Evolutionary conservation across 2,797 vertebrate species (phyloP), one percentile per base, ranked within the genome.

Genomic region (Argentina silus): DNA sequence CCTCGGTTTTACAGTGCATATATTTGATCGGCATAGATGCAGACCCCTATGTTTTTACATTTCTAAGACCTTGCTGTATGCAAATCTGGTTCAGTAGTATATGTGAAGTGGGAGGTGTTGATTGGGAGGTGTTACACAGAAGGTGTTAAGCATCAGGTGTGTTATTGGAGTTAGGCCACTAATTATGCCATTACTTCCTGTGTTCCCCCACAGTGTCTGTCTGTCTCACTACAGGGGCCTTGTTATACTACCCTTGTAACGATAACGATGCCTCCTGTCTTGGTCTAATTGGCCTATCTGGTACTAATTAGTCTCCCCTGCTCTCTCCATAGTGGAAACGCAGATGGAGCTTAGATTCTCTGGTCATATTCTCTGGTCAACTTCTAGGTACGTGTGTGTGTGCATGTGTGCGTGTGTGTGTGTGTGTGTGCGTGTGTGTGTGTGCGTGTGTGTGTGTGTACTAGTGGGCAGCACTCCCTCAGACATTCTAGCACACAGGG

Each of bases 41-140:
- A 19, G 11, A 11, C n/a, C 21, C 8, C 19, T 77, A 19, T 73
- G 69, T 81, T 75, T 67, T 71, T 45, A 79, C 12, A 4, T 69
- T 59, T 62, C 21, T 17, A 59, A 59, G 17, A 19, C 69, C 73
- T 68, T 75, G 59, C 69, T 76, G 61, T 42, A 66, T 44, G 55
- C 21, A 62, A 62, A 75, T 76, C 44, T 57, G 55, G 12, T 36
- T 36, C 57, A 44, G 43, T 53, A 36, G 27, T 47, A 61, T 3
- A 57, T 71, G 81, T 74, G 64, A 81, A 80, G 87, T 86, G 79
- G 88, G 85, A 88, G 17, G 83, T 85, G 85, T 84, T 83, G 81
- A 84, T 80, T 83, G 76, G 82, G 78, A 42, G 2, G 79, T 83
- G 84, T 81, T 74, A 57, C 73, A 74, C 76, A 81, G 80, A 75